Evolutionary conservation across 2,797 vertebrate genomes (phyloP).

Genomic region (Ciconia nigra): DNA sequence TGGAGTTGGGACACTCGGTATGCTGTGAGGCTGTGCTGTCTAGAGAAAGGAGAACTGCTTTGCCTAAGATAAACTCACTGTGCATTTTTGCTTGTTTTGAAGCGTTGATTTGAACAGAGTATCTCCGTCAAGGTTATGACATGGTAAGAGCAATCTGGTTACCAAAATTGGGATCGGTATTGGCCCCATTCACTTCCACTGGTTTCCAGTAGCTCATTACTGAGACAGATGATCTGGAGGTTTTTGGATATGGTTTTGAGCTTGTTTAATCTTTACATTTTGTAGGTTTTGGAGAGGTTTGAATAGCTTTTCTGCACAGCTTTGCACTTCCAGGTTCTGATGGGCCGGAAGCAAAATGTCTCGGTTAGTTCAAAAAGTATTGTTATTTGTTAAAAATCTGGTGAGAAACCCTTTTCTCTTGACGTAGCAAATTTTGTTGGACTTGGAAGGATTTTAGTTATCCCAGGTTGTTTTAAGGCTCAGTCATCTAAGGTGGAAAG

Average conservation of each 20-base stretch:
- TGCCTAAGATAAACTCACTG: not conserved
- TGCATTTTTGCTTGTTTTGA: not conserved
- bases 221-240: not conserved
- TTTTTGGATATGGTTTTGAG: not conserved
- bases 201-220: not conserved
- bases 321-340: not conserved
- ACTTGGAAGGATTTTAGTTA: not conserved
- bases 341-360: not conserved
- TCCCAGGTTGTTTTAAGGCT: not conserved
- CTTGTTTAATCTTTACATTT: not conserved
- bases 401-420: not conserved
- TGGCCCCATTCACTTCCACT: fast-evolving
- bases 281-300: not conserved
- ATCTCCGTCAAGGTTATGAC: not conserved
- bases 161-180: not conserved
- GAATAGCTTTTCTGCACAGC: not conserved
- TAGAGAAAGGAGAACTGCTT: not conserved
- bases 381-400: not conserved
- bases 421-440: not conserved
- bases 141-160: not conserved
- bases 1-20: fast-evolving
- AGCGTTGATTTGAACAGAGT: not conserved
- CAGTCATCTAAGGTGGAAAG: not conserved
- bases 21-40: not conserved
- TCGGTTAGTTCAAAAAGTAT: not conserved